Evolutionary conservation across 2,888 invertebrate species (phyloP).

Genomic region (Bedellia somnulentella): DNA sequence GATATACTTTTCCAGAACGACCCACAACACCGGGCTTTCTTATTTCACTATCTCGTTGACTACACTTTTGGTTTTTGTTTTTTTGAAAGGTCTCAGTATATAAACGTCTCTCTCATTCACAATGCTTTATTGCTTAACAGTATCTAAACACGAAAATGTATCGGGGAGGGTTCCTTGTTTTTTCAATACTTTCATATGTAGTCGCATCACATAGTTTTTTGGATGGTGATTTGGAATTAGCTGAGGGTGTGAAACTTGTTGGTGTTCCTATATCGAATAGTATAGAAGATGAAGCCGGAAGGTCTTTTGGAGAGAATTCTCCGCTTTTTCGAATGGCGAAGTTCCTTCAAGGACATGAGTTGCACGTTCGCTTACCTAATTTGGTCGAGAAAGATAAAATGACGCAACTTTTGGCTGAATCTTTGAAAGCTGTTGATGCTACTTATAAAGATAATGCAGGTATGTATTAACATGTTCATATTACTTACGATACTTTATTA

Average conservation of each 20-base stretch:
- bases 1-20: conserved; percentile 19
- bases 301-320: conserved; percentile 52
- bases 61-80: conserved; percentile 29
- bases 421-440: conserved; percentile 50
- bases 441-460: conserved; percentile 47
- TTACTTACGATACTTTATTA: too few species aligned
- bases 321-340: conserved; percentile 63
- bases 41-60: conserved; percentile 16
- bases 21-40: conserved; percentile 18
- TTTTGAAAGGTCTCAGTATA: conserved; percentile 52
- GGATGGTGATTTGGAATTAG: conserved; percentile 58
- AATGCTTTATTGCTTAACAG: conserved; percentile 39
- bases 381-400: conserved; percentile 68
- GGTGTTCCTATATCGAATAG: conserved; percentile 50
- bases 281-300: conserved; percentile 39
- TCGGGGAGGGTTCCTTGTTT: conserved; percentile 20
- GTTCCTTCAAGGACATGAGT: conserved; percentile 72
- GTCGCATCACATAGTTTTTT: conserved; percentile 22
- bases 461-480: too few species aligned
- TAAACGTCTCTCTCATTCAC: conserved; percentile 32
- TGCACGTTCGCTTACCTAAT: conserved; percentile 71
- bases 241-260: conserved; percentile 67
- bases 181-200: conserved; percentile 18
- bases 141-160: conserved; percentile 43
- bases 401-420: conserved; percentile 58